These are phyloP conservation scores for Trichosurus vulpecula DNA, from an alignment of 2,797 vertebrate genomes.

Conservation along the genomic window DNA sequence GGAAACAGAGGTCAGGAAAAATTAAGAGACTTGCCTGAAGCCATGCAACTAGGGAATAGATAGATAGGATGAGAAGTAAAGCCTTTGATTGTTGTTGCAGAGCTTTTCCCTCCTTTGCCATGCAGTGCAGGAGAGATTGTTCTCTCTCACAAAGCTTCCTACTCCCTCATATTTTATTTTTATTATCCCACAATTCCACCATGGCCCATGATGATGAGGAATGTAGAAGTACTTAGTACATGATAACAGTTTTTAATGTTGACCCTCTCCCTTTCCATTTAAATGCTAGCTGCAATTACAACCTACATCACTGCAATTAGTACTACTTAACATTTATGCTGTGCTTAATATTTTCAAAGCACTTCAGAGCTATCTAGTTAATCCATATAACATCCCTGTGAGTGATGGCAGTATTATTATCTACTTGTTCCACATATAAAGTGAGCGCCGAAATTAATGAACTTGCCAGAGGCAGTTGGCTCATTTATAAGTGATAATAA, in stretches of 20 bases:
- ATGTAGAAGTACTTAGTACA: constrained; percentile 10
- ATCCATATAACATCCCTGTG: not conserved
- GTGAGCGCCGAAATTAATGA: not conserved
- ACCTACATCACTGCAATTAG: constrained; percentile 9
- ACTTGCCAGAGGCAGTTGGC: not conserved
- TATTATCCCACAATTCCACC: not conserved
- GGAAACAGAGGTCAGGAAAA: not conserved
- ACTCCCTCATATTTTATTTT: constrained; percentile 30
- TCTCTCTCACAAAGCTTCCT: not conserved
- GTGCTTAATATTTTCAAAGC: constrained; percentile 50
- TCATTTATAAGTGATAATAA: not conserved
- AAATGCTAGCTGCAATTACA: constrained; percentile 37
- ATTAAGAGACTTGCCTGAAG: not conserved
- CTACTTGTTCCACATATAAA: not conserved
- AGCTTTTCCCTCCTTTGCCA: not conserved
- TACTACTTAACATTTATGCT: constrained; percentile 36
- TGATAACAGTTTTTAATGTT: constrained; percentile 29
- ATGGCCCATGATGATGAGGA: not conserved
- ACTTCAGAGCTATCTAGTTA: constrained; percentile 11
- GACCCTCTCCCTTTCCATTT: constrained; percentile 39
- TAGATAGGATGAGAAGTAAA: not conserved
- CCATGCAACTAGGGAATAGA: not conserved
- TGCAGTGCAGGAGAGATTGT: not conserved
- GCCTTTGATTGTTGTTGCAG: not conserved
- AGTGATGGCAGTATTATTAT: constrained; percentile 8